Evolutionary conservation across 2,888 invertebrate species (phyloP), one percentile per base, ranked within the genome.

Genomic region (Campoplex nolae): DNA sequence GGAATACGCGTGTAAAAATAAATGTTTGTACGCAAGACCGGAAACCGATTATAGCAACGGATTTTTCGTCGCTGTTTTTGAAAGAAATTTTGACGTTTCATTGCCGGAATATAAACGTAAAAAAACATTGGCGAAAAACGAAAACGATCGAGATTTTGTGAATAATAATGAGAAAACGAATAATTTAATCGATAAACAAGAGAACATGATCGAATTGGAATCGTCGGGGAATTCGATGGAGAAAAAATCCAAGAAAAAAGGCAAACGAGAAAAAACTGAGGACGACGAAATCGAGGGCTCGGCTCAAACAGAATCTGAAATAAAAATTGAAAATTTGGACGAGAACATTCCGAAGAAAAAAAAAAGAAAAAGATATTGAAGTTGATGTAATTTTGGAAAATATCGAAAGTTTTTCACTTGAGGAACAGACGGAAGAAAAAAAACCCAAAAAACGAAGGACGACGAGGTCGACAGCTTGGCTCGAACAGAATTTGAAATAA

Each of bases 31-130:
- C 92, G 96, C 98, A 0, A 96, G 95, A 89, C 97, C 98, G 0
- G 96, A 97, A 7, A 94, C 95, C 0, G 98, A 99, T 95, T 95
- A 96, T 7, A 98, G 98, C 0, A 98, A 97, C 93, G 99, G 99
- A 2, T 99, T 99, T 95, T 99, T 99, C 95, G 96, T 99, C 54
- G 99, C 99, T 1, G 96, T 99, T 76, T 97, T 99, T 91, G 97
- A 98, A 93, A 95, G 96, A 92, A 92, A 93, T 73, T 90, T 90
- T 7, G 88, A 92, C 3, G 89, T 92, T 3, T 89, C 92, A 8
- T 67, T 94, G 38, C 94, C 93, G 6, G 80, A 90, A 6, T 90
- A 86, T 54, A 87, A 84, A 51, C 87, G 88, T 23, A 84, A 79
- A 28, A 82, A 74, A 48, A 11, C 32, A 16, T 42, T 32, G 16